Evolutionary conservation across 2,888 invertebrate species (phyloP).

Genomic region (Dynastes grantii): DNA sequence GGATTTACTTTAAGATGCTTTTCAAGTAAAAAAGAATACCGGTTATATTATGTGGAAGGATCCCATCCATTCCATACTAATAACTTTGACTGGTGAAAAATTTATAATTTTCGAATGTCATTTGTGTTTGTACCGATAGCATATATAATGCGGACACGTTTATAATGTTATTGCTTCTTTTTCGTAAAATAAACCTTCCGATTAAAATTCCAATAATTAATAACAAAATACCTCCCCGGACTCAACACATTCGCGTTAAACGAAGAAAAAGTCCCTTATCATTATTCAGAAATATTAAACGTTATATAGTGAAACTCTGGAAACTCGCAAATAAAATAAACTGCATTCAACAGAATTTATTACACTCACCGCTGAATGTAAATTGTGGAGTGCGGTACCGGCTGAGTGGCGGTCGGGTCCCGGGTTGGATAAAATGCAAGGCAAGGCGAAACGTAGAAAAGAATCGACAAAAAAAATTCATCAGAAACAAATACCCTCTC

Average conservation of each 20-base stretch:
- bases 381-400: slow-evolving; percentile 47
- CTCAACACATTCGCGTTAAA: not conserved
- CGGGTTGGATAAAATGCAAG: slow-evolving; percentile 44
- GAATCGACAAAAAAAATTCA: slow-evolving; percentile 38
- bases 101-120: no score
- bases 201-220: no score
- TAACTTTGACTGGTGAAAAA: no score
- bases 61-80: no score
- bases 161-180: no score
- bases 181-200: no score
- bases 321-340: slow-evolving; percentile 46
- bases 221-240: no score
- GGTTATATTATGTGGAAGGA: no score
- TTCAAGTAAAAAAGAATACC: no score
- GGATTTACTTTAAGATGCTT: no score
- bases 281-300: slow-evolving; percentile 47
- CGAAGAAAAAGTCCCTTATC: slow-evolving; percentile 37
- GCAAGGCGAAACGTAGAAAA: slow-evolving; percentile 45
- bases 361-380: slow-evolving; percentile 46
- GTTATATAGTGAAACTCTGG: slow-evolving; percentile 43
- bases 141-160: no score
- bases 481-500: slow-evolving; percentile 46
- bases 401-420: slow-evolving; percentile 42
- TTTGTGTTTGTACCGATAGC: no score
- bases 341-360: slow-evolving; percentile 46